Evolutionary conservation across 64 coral and sea anemone species (phyloP).

Genomic region (Montipora efflorescens): DNA sequence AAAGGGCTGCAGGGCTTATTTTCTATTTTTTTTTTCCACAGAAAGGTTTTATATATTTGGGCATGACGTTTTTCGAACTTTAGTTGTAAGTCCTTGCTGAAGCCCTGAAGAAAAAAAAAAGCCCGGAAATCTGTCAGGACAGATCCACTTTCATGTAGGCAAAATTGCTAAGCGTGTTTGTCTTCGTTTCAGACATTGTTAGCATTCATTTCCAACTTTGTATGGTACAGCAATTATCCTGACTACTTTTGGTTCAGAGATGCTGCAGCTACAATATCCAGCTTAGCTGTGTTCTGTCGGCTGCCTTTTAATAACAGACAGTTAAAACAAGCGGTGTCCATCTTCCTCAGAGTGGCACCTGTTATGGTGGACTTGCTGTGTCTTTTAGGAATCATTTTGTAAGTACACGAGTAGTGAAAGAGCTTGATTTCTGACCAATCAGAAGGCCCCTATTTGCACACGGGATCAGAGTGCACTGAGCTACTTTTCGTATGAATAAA

Average conservation of each 20-base stretch:
- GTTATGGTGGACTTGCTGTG: constrained; percentile 89
- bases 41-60: too few relatives aligned
- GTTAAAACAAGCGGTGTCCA: constrained; percentile 82
- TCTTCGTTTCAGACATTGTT: constrained; percentile 51
- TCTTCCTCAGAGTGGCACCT: constrained; percentile 82
- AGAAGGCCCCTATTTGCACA: too few relatives aligned
- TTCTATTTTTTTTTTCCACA: too few relatives aligned
- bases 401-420: constrained; percentile 18
- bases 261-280: constrained; percentile 74
- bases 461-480: too few relatives aligned
- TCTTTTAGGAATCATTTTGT: constrained; percentile 88
- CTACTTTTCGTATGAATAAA: too few relatives aligned
- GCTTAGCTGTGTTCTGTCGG: constrained; percentile 88
- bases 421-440: too few relatives aligned
- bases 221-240: constrained; percentile 83
- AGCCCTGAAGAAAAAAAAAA: too few relatives aligned
- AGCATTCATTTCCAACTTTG: constrained; percentile 79
- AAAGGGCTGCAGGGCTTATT: too few relatives aligned
- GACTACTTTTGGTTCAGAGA: constrained; percentile 65
- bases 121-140: too few relatives aligned
- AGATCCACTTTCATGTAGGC: too few relatives aligned
- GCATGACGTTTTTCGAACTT: too few relatives aligned
- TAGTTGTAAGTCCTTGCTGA: too few relatives aligned
- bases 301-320: constrained; percentile 88
- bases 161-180: neutral